Evolutionary conservation across 1,140 invertebrate genomes (phyloP).

Genomic region (Lucilia cuprina): DNA sequence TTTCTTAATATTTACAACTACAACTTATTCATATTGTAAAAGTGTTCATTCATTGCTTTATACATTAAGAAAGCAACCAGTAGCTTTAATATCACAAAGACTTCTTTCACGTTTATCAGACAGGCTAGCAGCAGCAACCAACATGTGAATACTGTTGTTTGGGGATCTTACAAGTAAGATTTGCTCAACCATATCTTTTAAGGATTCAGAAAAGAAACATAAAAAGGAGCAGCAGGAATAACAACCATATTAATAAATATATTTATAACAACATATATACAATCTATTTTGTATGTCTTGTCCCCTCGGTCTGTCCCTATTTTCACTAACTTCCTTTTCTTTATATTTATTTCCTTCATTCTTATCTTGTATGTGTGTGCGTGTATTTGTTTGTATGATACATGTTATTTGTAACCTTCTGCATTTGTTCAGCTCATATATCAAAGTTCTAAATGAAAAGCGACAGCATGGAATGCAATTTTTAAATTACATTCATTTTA

Average conservation of each 20-base stretch:
- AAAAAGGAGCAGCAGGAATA: neutral
- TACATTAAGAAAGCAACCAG: neutral
- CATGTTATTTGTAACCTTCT: conserved; percentile 26
- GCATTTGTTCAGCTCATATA: conserved; percentile 37
- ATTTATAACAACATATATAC: neutral
- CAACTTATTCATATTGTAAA: neutral
- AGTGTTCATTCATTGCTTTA: neutral
- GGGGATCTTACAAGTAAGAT: neutral
- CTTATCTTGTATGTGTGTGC: neutral
- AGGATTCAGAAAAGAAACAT: neutral
- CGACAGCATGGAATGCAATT: conserved; percentile 43
- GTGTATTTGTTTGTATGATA: neutral
- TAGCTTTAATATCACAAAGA: neutral
- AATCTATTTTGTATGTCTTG: neutral
- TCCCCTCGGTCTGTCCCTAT: neutral
- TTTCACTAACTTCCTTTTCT: neutral
- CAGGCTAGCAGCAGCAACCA: neutral
- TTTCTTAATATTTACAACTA: neutral
- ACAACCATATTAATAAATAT: conserved; percentile 9
- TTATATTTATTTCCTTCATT: neutral
- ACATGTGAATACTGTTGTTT: conserved; percentile 2
- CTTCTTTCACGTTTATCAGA: neutral
- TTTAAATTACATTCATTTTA: conserved; percentile 41
- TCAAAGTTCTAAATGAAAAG: conserved; percentile 42
- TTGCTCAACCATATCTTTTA: neutral